Percentiles rank a stretch among this genome's conserved stretches.
Evolutionary conservation across 2,797 vertebrate genomes (phyloP).

Genomic region (Dromococcyx pavoninus): DNA sequence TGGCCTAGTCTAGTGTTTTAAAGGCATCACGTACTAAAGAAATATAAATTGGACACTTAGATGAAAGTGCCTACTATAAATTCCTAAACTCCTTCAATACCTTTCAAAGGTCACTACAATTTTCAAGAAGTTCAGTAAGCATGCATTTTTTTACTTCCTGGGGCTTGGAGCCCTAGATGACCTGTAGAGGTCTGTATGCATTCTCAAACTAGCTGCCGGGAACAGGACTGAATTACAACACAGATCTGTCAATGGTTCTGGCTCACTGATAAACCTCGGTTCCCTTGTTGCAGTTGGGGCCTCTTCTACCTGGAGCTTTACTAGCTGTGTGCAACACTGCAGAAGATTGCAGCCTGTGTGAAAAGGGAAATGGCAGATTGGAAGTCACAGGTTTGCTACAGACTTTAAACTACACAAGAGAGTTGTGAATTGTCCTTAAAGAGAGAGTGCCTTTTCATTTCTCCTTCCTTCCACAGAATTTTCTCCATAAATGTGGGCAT

Average conservation of each 20-base stretch:
- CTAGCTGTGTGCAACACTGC: neutral
- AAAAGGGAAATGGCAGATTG: neutral
- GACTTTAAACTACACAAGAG: neutral
- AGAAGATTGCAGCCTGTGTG: neutral
- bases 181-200: neutral
- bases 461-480: neutral
- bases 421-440: neutral
- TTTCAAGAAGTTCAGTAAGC: neutral
- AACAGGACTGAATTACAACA: neutral
- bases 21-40: neutral
- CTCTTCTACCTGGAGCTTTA: neutral
- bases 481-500: neutral
- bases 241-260: neutral
- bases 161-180: neutral
- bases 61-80: neutral
- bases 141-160: neutral
- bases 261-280: neutral
- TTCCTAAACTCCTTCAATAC: neutral
- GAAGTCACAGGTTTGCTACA: neutral
- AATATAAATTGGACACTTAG: accelerated
- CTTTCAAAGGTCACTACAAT: neutral
- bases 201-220: neutral
- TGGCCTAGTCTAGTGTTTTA: neutral
- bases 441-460: neutral
- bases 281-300: neutral